These are phyloP conservation scores for Phocides pigmalion DNA, from an alignment of 1,140 invertebrate species.

Conservation along the genomic window DNA sequence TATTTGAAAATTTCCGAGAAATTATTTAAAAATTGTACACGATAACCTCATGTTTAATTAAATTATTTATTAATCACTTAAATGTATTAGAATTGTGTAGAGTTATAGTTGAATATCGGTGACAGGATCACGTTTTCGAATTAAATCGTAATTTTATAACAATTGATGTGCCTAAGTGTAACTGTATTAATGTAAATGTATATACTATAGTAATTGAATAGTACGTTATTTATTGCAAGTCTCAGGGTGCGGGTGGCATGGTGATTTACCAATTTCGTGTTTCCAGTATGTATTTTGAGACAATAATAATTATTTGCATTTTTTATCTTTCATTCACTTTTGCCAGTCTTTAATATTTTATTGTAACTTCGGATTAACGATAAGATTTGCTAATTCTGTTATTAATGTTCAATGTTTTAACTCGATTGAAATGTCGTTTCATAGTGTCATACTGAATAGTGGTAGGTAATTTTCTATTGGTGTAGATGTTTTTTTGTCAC, in stretches of 20 bases:
- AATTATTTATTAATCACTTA: slow-evolving; percentile 58
- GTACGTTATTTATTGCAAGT: slow-evolving; percentile 59
- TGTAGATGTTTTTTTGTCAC: slow-evolving; percentile 47
- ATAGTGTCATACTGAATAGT: slow-evolving; percentile 63
- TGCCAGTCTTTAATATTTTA: slow-evolving; percentile 2
- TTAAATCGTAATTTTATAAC: slow-evolving; percentile 82
- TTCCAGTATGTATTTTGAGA: slow-evolving; percentile 63
- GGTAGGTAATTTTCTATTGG: slow-evolving; percentile 55
- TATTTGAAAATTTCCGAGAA: slow-evolving; percentile 45
- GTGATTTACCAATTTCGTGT: slow-evolving; percentile 45
- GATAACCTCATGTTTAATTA: slow-evolving; percentile 51
- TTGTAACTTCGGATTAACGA: slow-evolving; percentile 9
- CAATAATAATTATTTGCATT: slow-evolving; percentile 72
- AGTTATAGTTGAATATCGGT: slow-evolving; percentile 62
- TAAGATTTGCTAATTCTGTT: slow-evolving; percentile 16
- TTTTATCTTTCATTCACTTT: slow-evolving; percentile 39
- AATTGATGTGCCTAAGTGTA: slow-evolving; percentile 85
- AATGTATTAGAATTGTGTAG: slow-evolving; percentile 73
- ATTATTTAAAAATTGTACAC: slow-evolving; percentile 43
- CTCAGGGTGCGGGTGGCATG: slow-evolving; percentile 37
- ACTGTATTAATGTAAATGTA: slow-evolving; percentile 78
- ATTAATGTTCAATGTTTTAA: slow-evolving; percentile 2
- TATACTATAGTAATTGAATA: slow-evolving; percentile 59
- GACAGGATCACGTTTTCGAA: slow-evolving; percentile 76
- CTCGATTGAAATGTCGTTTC: slow-evolving; percentile 32